Conservation (phyloP, 1,140 invertebrate genomes). For the Vanessa tameamea region DNA sequence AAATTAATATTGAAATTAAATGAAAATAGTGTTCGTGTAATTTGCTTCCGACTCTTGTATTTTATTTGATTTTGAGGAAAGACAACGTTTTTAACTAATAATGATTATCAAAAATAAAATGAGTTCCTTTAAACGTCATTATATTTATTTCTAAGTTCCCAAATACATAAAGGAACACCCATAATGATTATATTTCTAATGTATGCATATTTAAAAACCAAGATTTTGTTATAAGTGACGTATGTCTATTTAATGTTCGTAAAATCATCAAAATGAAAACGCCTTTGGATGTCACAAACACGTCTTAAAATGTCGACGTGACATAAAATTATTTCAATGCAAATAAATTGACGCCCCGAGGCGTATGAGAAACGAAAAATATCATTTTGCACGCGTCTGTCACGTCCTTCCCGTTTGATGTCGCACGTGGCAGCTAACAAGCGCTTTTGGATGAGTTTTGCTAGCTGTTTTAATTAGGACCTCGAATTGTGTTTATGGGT, state of each 20-base stretch:
- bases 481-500: background rate
- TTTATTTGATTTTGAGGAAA: too few species aligned
- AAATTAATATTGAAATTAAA: too few species aligned
- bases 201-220: too few species aligned
- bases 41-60: too few species aligned
- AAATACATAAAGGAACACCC: too few species aligned
- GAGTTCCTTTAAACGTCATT: too few species aligned
- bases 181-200: too few species aligned
- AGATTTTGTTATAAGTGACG: background rate
- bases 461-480: conserved; percentile 6
- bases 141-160: too few species aligned
- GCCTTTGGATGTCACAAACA: conserved; percentile 14
- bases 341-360: conserved; percentile 57
- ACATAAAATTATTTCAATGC: conserved; percentile 56
- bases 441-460: conserved; percentile 7
- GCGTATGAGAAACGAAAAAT: conserved; percentile 46
- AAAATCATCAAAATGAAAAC: conserved; percentile 3
- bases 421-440: conserved; percentile 44
- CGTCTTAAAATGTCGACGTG: conserved; percentile 38
- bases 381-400: conserved; percentile 53
- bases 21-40: too few species aligned
- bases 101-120: too few species aligned
- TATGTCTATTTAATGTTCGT: background rate
- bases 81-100: too few species aligned
- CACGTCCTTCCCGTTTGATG: conserved; percentile 56